Conservation (phyloP, 2,888 invertebrate species). For the Anarsia innoxiella region DNA sequence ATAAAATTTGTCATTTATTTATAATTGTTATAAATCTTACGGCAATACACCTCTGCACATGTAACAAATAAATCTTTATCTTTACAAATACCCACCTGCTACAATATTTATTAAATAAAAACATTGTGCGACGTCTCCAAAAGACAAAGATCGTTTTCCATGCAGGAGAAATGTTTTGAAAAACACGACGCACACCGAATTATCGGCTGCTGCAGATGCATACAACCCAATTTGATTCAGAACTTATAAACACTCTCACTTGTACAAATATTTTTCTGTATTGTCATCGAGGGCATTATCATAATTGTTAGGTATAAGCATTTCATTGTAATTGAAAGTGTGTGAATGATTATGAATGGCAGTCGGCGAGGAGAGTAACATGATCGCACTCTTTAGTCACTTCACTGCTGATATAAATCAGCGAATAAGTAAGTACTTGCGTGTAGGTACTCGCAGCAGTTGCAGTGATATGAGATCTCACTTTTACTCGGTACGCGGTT, state of each 20-base stretch:
- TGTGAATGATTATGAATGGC: constrained; percentile 28
- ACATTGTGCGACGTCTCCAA: constrained; percentile 5
- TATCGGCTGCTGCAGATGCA: constrained; percentile 24
- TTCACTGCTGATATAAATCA: background rate
- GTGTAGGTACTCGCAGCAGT: too few relatives aligned
- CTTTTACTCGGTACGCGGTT: constrained; percentile 53
- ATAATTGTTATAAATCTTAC: too few relatives aligned
- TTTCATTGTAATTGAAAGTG: constrained; percentile 35
- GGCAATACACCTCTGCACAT: too few relatives aligned
- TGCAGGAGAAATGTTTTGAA: constrained; percentile 36
- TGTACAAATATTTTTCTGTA: constrained; percentile 53
- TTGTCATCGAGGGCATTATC: constrained; percentile 37
- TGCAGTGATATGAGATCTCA: constrained; percentile 40
- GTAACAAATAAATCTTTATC: too few relatives aligned
- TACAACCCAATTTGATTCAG: constrained; percentile 40
- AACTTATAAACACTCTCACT: constrained; percentile 43
- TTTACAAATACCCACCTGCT: too few relatives aligned
- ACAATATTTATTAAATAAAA: constrained; percentile 7
- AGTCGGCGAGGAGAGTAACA: constrained; percentile 9
- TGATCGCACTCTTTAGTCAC: constrained; percentile 1
- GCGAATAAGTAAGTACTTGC: too few relatives aligned
- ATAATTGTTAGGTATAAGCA: constrained; percentile 38
- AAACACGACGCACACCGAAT: constrained; percentile 33
- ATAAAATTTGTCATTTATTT: too few relatives aligned
- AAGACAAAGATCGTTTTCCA: constrained; percentile 19